Evolutionary conservation across 2,888 invertebrate genomes (phyloP), one percentile per base, ranked within the genome.

Genomic region (Homarus gammarus): DNA sequence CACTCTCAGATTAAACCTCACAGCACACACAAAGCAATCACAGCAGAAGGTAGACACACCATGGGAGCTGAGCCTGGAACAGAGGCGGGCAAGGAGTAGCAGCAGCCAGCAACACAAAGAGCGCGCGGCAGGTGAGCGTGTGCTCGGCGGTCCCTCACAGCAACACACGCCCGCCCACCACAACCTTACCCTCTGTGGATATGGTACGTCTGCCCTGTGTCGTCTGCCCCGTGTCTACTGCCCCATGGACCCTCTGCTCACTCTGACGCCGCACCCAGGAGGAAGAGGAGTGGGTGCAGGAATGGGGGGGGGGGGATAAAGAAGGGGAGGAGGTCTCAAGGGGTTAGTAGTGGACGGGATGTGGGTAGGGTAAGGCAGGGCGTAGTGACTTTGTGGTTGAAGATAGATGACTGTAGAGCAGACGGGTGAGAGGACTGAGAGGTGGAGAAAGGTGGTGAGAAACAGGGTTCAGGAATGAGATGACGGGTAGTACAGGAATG

Each of bases 171-270:
- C 61, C 64, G 64, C 64, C 64, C 64, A 64, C 27, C 44, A 44
- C 44, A 3, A 64, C 64, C 64, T 64, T 64, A 64, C 64, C 64
- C 56, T 56, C 56, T 56, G 56, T 56, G 56, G 56, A 12, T 56
- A 56, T 56, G 56, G 56, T 56, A 56, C 64, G 64, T 64, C 64
- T 64, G 64, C 27, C 64, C 12, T 27, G 64, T 64, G 27, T 64
- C 64, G 64, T 64, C 64, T 64, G 64, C 64, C 64, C 31, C 27
- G 27, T 27, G 64, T 64, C 64, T 64, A 64, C 64, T 64, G 64
- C 64, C 27, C 64, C 64, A 22, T 64, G 64, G 64, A 64, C 64
- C 64, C 64, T 64, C 64, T 64, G 64, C 31, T 27, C 31, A 27
- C 64, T 27, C 64, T 6, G 64, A 27, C 31, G 64, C 64, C 31